Evolutionary conservation across 2,797 vertebrate species (phyloP).

Genomic region (Ceryle rudis): DNA sequence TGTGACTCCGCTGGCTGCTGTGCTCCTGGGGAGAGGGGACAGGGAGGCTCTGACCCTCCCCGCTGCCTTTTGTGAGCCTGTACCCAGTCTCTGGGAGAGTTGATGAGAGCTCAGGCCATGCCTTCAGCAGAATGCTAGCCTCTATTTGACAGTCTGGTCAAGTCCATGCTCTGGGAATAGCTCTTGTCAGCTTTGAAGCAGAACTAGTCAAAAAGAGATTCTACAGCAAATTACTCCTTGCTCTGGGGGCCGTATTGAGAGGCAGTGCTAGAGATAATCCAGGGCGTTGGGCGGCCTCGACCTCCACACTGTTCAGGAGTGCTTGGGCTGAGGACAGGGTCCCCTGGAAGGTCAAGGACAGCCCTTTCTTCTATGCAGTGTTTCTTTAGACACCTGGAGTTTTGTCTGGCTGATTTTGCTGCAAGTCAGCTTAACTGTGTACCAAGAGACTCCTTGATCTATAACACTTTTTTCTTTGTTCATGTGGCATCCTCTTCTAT

Average conservation of each 20-base stretch:
- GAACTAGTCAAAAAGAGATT: not conserved
- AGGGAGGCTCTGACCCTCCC: not conserved
- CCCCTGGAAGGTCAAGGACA: not conserved
- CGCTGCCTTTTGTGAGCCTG: not conserved
- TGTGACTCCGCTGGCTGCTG: not conserved
- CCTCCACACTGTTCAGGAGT: not conserved
- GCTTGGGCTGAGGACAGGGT: not conserved
- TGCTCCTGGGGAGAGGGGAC: not conserved
- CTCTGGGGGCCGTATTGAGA: not conserved
- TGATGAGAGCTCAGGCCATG: not conserved
- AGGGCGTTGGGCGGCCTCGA: not conserved
- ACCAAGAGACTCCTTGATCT: not conserved
- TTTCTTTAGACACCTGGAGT: not conserved
- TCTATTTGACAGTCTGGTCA: not conserved
- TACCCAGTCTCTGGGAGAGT: not conserved
- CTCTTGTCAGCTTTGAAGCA: not conserved
- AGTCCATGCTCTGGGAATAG: not conserved
- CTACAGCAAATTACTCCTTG: not conserved
- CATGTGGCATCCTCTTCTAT: not conserved
- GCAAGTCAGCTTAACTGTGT: not conserved
- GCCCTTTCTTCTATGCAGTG: not conserved
- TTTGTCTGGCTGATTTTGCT: not conserved
- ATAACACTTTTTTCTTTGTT: not conserved
- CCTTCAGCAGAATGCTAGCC: not conserved
- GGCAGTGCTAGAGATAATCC: not conserved